Conservation (phyloP, 2,888 invertebrate genomes). For the Drosophila ochracea region DNA sequence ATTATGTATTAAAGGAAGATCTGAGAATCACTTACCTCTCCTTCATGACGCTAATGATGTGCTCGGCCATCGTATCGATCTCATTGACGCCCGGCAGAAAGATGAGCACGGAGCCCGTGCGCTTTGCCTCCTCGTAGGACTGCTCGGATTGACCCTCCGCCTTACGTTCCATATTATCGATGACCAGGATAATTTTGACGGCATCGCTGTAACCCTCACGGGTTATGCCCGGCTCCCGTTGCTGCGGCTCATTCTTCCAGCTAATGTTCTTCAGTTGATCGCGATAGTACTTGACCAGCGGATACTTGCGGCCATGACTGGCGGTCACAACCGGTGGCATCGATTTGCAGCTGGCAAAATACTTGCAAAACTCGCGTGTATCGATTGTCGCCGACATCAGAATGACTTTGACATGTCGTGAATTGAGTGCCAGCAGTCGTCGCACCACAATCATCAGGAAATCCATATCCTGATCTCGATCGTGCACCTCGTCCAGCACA, state of each 20-base stretch:
- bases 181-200: conserved; percentile 87
- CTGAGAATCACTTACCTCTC: conserved; percentile 44
- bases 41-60: conserved; percentile 23
- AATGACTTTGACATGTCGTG: conserved; percentile 89
- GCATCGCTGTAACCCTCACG: conserved; percentile 88
- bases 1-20: neutral
- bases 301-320: conserved; percentile 86
- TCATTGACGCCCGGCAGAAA: conserved; percentile 96
- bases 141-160: conserved; percentile 76
- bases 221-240: conserved; percentile 86
- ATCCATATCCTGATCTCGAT: conserved; percentile 96
- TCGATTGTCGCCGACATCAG: conserved; percentile 98
- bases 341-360: conserved; percentile 77
- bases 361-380: conserved; percentile 84
- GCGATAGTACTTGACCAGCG: conserved; percentile 88
- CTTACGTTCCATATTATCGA: conserved; percentile 85
- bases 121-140: conserved; percentile 40
- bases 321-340: conserved; percentile 87
- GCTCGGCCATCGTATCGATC: conserved; percentile 87
- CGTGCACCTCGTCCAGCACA: conserved; percentile 97
- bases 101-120: conserved; percentile 89
- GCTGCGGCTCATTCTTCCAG: conserved; percentile 67
- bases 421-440: conserved; percentile 89
- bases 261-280: conserved; percentile 85
- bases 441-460: conserved; percentile 93